phyloP scores from a whole-genome alignment of 2,888 invertebrate species.

The Pseudanteris insignis region DNA sequence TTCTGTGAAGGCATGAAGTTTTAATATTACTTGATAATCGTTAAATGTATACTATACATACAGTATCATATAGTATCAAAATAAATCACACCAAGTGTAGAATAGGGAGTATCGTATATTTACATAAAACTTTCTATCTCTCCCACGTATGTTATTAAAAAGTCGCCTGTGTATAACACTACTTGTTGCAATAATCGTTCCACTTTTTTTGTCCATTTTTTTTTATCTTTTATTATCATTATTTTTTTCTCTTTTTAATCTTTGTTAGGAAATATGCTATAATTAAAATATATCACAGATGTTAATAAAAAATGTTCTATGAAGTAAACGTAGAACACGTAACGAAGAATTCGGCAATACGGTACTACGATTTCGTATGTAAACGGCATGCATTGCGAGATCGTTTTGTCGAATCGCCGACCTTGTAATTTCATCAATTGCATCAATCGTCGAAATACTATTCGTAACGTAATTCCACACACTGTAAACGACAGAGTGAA shows the following conservation, averaged over 20 bases:
- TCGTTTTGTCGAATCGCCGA: slow-evolving; percentile 35
- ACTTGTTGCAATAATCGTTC: slow-evolving; percentile 46
- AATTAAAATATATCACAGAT: slow-evolving; percentile 65
- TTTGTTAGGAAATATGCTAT: slow-evolving; percentile 60
- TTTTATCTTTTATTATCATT: slow-evolving; percentile 33
- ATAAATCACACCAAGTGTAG: slow-evolving; percentile 65
- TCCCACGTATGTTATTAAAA: slow-evolving; percentile 50
- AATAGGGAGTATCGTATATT: slow-evolving; percentile 62
- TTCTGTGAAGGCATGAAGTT: slow-evolving; percentile 59
- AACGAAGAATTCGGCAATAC: slow-evolving; percentile 48
- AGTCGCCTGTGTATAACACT: slow-evolving; percentile 49
- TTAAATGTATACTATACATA: slow-evolving; percentile 57
- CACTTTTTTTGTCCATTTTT: slow-evolving; percentile 38
- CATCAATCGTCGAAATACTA: slow-evolving; percentile 36
- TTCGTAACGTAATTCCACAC: slow-evolving; percentile 42
- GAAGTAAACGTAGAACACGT: slow-evolving; percentile 53
- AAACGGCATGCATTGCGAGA: slow-evolving; percentile 41
- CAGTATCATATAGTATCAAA: slow-evolving; percentile 60
- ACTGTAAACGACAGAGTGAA: slow-evolving; percentile 44
- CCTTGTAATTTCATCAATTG: slow-evolving; percentile 35
- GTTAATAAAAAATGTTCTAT: slow-evolving; percentile 60
- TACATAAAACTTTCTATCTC: slow-evolving; percentile 55
- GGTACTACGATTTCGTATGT: slow-evolving; percentile 40
- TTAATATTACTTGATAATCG: slow-evolving; percentile 54
- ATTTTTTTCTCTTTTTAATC: slow-evolving; percentile 41